Base-by-base conservation (phyloP, 1,140 invertebrate genomes). In the Temnothorax curvispinosus region DNA sequence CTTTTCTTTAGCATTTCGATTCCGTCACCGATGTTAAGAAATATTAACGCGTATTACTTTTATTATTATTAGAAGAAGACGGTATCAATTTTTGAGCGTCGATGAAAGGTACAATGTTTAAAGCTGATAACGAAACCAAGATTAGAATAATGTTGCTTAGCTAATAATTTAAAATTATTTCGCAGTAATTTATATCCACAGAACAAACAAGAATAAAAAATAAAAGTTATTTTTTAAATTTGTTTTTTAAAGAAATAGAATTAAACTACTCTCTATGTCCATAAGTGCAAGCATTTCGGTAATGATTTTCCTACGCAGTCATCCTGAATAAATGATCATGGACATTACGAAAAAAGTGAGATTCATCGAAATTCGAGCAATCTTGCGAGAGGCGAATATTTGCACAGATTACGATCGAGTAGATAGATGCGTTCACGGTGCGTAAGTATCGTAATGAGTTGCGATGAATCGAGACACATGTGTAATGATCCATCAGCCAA, bases 401-500 rank as follows among this genome's bases (percentile, higher is more conserved):
- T 38, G 27, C 18, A 32, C 41, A 60, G 56, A 84, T 82, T 82
- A 74, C 18, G 15, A 82, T 50, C 67, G 58, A 81, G 64, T 47
- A 18, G 32, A 50, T 47, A 18, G n/a, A 50, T 84, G 41, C 13
- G 27, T 84, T 84, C 71, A 84, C 80, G 80, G 69, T 84, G 41
- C 69, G 69, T 75, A 84, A 74, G 69, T 74, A 60, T 18, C 41
- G 62, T 84, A 84, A 82, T 6, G 41, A 84, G 41, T 56, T 35
- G 69, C 32, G 69, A 50, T 62, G 56, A 67, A 38, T 84, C 54
- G 44, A 74, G 80, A 62, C 35, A n/a, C 41, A 38, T 41, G 54
- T 60, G 80, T 84, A 84, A 84, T 75, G 69, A 84, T 21, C 80
- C 80, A 50, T 82, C 27, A 1, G 13, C 27, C 50, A 84, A 84